A percentile compares a stretch with the other conserved stretches of the same genome.
Conservation (phyloP, 1,140 invertebrate genomes). For the Copidosoma floridanum region DNA sequence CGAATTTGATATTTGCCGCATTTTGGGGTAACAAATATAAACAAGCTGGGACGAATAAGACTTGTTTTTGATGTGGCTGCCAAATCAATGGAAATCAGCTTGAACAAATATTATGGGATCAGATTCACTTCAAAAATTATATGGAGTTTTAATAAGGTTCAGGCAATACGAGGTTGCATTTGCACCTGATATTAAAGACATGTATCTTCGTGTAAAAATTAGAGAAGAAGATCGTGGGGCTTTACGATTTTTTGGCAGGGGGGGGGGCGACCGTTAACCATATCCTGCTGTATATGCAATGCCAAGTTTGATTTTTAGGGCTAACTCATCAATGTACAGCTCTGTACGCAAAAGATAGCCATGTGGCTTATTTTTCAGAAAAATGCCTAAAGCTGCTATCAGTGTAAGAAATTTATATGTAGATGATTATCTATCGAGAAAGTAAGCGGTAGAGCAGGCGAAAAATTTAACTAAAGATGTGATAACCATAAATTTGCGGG, state of each 20-base stretch:
- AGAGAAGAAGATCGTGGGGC: slow-evolving; percentile 28
- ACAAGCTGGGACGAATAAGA: too few relatives aligned
- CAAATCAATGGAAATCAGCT: too few relatives aligned
- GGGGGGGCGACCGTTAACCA: slow-evolving; percentile 12
- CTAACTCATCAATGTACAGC: background rate
- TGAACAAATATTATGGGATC: slow-evolving; percentile 37
- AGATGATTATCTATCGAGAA: too few relatives aligned
- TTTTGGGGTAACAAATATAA: too few relatives aligned
- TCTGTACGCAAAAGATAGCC: background rate
- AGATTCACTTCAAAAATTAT: slow-evolving; percentile 30
- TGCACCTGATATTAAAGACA: slow-evolving; percentile 41
- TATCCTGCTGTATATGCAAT: background rate
- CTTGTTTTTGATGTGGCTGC: too few relatives aligned
- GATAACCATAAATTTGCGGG: background rate
- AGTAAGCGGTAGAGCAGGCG: background rate
- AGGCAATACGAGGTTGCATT: slow-evolving; percentile 32
- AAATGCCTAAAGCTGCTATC: background rate
- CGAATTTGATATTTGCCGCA: too few relatives aligned
- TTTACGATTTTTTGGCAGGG: slow-evolving; percentile 41
- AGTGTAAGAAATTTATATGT: background rate
- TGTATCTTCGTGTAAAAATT: slow-evolving; percentile 43
- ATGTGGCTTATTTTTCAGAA: background rate
- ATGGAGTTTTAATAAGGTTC: slow-evolving; percentile 39
- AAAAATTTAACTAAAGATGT: background rate
- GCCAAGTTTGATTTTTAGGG: background rate